Base-by-base conservation (phyloP, 2,888 invertebrate species). In the Enchytraeus crypticus region DNA sequence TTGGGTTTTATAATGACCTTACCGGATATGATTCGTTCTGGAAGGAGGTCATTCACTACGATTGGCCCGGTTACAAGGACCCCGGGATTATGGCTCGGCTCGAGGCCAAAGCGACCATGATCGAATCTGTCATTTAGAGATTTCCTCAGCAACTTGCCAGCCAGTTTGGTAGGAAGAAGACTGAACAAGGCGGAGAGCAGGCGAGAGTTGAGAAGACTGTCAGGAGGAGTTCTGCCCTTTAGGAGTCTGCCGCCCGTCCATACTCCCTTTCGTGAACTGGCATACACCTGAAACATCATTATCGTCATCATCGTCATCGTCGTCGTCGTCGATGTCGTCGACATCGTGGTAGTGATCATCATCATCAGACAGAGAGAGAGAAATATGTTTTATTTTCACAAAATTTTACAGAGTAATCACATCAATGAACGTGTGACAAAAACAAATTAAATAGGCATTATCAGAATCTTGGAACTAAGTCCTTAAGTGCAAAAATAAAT, bases 31-130 rank as follows among this genome's bases (percentile, higher is more conserved):
- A n/a, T n/a, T n/a, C n/a, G n/a, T n/a, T n/a, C n/a, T n/a, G n/a
- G n/a, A n/a, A 81, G 64, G 18, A 77, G 75, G 59, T 81, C 81
- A 59, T 80, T 81, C 4, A 81, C 74, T 46, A 76, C 77, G 0
- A 80, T 79, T 57, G 75, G 75, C 29, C 73, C 72, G 2, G 69
- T 60, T 26, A 64, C 55, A 5, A 67, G 60, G 3, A n/a, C n/a
- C n/a, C n/a, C n/a, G n/a, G n/a, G n/a, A n/a, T 70, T 60, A 65
- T 79, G 77, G 8, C 68, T 65, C 1, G 81, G 81, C 54, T 76
- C 72, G 30, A 82, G 64, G 2, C 75, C 72, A 69, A 78, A 81
- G 0, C 71, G 62, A 8, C 71, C 72, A 65, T 81, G 81, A 66
- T 80, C 73, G 60, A 79, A 74, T 21, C 70, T 63, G 5, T 62